Conservation (phyloP, 2,888 invertebrate genomes). For the Pachymerium ferrugineum region DNA sequence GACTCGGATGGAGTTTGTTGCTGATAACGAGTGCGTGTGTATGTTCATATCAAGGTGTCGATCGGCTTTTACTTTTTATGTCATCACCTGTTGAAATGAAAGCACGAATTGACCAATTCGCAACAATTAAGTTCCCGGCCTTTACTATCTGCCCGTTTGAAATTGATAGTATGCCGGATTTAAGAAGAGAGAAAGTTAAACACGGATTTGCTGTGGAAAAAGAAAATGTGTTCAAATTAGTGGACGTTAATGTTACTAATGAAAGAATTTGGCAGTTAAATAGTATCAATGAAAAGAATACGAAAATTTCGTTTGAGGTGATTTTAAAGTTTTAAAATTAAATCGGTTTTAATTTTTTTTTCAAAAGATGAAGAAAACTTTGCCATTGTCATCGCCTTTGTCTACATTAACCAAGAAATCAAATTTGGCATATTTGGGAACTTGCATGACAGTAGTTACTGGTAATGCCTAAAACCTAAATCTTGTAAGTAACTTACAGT, state of each 20-base stretch:
- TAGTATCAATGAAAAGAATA: constrained; percentile 18
- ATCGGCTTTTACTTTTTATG: background rate
- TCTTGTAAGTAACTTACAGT: background rate
- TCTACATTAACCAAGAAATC: background rate
- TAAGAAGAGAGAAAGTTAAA: background rate
- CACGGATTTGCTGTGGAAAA: background rate
- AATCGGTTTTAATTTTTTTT: background rate
- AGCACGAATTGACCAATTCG: background rate
- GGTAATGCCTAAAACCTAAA: background rate
- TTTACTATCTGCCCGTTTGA: constrained; percentile 29
- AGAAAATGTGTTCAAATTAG: background rate
- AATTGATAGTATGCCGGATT: constrained; percentile 26
- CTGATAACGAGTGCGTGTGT: background rate
- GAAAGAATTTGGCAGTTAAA: constrained; percentile 15
- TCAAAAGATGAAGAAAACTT: background rate
- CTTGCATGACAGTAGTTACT: background rate
- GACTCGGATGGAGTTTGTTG: background rate
- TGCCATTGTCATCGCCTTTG: background rate
- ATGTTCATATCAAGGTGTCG: background rate
- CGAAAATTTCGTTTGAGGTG: background rate
- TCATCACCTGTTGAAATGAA: background rate
- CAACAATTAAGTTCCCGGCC: constrained; percentile 4
- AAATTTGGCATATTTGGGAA: background rate
- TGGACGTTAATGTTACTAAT: background rate
- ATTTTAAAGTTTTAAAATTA: background rate